Evolutionary conservation across 2,888 invertebrate species (phyloP).

Genomic region (Apodemia hepburni): DNA sequence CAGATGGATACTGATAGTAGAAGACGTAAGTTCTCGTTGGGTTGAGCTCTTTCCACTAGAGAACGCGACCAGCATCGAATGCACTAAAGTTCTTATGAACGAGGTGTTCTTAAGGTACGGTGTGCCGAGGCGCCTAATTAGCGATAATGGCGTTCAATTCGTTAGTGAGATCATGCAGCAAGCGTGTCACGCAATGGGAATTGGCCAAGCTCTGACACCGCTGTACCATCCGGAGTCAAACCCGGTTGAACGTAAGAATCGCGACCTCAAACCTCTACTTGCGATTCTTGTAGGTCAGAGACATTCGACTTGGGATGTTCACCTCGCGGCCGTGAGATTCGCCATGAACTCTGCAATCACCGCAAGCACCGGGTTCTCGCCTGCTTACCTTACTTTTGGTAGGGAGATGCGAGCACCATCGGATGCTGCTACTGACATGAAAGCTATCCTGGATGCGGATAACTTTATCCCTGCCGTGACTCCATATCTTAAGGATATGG

Average conservation of each 20-base stretch:
- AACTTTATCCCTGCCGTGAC: conserved; percentile 18
- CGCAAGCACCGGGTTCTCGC: conserved; percentile 20
- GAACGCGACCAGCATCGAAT: conserved; percentile 31
- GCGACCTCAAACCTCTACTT: conserved; percentile 38
- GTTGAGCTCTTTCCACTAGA: conserved; percentile 36
- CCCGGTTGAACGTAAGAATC: conserved; percentile 39
- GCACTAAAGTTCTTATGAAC: conserved; percentile 28
- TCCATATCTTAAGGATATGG: conserved; percentile 14
- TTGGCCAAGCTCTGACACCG: conserved; percentile 26
- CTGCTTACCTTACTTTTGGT: conserved; percentile 27
- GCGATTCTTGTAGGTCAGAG: conserved; percentile 33
- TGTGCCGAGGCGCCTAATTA: conserved; percentile 38
- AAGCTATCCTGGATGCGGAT: conserved; percentile 15
- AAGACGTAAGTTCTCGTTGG: conserved; percentile 35
- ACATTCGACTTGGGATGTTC: conserved; percentile 21
- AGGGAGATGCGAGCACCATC: conserved; percentile 25
- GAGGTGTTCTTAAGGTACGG: conserved; percentile 40
- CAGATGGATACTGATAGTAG: conserved; percentile 36
- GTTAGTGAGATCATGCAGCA: conserved; percentile 33
- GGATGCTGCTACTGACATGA: conserved; percentile 12
- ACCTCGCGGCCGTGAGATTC: conserved; percentile 22
- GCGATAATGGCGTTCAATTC: conserved; percentile 41
- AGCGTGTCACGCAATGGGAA: conserved; percentile 22
- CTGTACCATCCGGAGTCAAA: conserved; percentile 34
- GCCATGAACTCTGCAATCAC: conserved; percentile 29